Evolutionary conservation across 2,113 vertebrate species (phyloP), one percentile per base, ranked within the genome.

Genomic region (Bambusicola thoracicus): DNA sequence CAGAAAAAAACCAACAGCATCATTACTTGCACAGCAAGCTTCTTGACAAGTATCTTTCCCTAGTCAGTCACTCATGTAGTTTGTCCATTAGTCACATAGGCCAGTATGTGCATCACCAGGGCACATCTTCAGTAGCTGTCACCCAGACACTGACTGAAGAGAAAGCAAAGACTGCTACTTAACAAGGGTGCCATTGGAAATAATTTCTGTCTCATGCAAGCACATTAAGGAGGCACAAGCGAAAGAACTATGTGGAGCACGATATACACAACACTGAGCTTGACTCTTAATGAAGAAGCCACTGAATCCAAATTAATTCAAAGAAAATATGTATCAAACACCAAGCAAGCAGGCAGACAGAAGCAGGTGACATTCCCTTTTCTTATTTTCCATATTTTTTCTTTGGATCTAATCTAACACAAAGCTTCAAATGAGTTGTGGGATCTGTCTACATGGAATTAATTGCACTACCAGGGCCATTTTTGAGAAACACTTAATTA

Each of bases 401-500:
- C 32, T 83, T 36, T 20, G 66, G 41, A 73, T 10, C 20, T 49
- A 55, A 11, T 27, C n/a, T 53, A 91, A 76, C 7, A n/a, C 20
- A 76, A 82, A 74, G 24, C 15, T 92, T 90, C 80, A 76, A 44
- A 49, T 22, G 58, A 56, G 36, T 43, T 61, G 48, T 36, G 29
- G 7, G 4, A 84, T 55, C 34, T 82, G 27, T 74, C 59, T 78
- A 29, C n/a, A 58, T 2, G 11, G 40, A 95, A 40, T 22, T 55
- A 38, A 66, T 21, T 44, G 66, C 70, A 70, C 49, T 89, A 59
- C 32, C 32, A 55, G 48, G 25, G n/a, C 25, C 8, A 3, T 48
- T 70, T 58, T 38, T 74, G 63, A 92, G 56, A 85, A 79, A 73
- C 41, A 75, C 29, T 81, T 91, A 29, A 81, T 83, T 89, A 81